Base-by-base conservation (phyloP, 2,113 vertebrate species). In the Trogon melanurus region DNA sequence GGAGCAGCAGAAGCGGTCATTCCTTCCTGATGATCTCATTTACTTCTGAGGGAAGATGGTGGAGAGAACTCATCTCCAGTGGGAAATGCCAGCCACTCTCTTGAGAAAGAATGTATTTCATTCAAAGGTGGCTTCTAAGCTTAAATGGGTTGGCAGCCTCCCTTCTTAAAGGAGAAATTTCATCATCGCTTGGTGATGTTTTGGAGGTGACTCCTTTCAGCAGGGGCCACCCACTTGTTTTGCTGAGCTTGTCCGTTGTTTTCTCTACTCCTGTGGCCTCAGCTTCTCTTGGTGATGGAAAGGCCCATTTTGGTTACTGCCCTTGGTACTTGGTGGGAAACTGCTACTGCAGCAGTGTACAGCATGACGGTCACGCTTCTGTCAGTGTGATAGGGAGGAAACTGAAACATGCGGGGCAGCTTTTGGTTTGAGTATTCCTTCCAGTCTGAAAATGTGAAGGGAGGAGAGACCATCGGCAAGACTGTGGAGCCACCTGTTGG, bases 11-110 rank as follows among this genome's bases (percentile, higher is more conserved):
- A 70, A 88, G 34, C 3, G 0, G 25, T 50, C 3, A 1, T 50
- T 36, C 54, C 17, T 91, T 86, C 29, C 61, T 48, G 45, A 18
- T 91, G 61, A 89, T 72, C 73, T 84, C 73, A 65, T 66, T 80
- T 86, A 38, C 36, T 82, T 93, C 70, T 47, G 26, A 92, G 81
- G 50, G 61, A 91, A 86, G 30, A 16, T 45, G 72, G 9, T 78
- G 45, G 61, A 67, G 69, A 88, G 92, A 34, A 12, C 19, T 62
- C 10, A 6, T 54, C 25, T 75, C 30, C 18, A 17, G 36, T 0
- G 1, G 21, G 41, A 26, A 11, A 48, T 21, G 57, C 47, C 0
- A 0, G 54, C 45, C 48, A 21, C 2, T 1, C 0, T 2, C 47
- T 36, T 80, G 36, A 1, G 9, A 36, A 56, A 66, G 26, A 20